Evolutionary conservation across 2,888 invertebrate species (phyloP).

Genomic region (Meta bourneti): DNA sequence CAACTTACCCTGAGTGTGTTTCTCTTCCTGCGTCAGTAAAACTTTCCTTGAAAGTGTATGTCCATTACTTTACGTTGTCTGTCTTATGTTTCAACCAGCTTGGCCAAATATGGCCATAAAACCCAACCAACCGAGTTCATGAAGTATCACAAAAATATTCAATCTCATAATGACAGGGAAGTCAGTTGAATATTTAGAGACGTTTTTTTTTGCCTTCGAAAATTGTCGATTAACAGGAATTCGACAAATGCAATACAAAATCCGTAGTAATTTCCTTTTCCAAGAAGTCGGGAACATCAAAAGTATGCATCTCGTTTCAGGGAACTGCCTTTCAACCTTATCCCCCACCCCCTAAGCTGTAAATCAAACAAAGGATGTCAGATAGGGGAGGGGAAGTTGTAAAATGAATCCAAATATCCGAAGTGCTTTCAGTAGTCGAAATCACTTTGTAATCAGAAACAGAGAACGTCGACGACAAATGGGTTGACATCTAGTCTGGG

Average conservation of each 20-base stretch:
- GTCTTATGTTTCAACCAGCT: no score
- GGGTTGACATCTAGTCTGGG: slow-evolving; percentile 6
- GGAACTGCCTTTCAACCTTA: background rate
- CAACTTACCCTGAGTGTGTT: no score
- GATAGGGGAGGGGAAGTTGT: background rate
- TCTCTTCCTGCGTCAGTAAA: no score
- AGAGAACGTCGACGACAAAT: slow-evolving; percentile 51
- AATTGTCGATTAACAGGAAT: background rate
- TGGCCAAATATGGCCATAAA: no score
- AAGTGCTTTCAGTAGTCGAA: slow-evolving; percentile 59
- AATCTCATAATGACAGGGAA: no score
- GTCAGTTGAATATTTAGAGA: no score
- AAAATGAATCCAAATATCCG: slow-evolving; percentile 53
- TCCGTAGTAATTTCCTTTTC: background rate
- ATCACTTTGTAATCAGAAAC: slow-evolving; percentile 71
- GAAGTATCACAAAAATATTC: no score
- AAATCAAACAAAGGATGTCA: slow-evolving; percentile 50
- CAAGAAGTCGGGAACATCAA: slow-evolving; percentile 51
- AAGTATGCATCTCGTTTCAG: slow-evolving; percentile 8
- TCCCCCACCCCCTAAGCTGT: slow-evolving; percentile 25
- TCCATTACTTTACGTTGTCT: no score
- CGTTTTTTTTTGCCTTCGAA: no score
- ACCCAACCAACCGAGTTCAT: no score
- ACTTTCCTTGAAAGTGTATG: no score
- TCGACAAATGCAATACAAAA: background rate